Evolutionary conservation across 2,113 vertebrate genomes (phyloP), one percentile per base, ranked within the genome.

Genomic region (Paraplagusia blochii): DNA sequence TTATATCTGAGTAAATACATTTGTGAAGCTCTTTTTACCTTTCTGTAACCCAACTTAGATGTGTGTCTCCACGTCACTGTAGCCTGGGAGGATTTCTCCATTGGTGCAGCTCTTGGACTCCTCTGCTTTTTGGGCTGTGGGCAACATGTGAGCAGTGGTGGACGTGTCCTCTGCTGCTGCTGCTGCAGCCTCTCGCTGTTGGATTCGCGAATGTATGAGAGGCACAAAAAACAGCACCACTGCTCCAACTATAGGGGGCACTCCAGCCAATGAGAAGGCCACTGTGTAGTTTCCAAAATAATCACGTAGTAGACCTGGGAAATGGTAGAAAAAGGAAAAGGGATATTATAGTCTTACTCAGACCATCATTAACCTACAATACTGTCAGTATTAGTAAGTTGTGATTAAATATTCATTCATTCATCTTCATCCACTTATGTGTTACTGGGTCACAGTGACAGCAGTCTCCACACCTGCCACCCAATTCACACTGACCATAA

Each of bases 221-320:
- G 97, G 97, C 40, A 99, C 95, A 11, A 92, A 90, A 18, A 95
- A 93, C 42, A 99, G 93, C 82, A 99, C 92, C 55, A 95, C 40
- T 5, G 89, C 93, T 0, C 97, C 96, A 2, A 97, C 77, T 22
- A 99, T 92, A 11, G 95, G 96, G 8, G 97, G 96, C 7, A 99
- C 89, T 11, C 96, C 97, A 0, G 97, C 95, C 45, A 98, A 91
- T 72, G 96, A 98, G 90, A 99, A 99, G 57, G 95, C 95, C 11
- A 95, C 85, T 0, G 91, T 88, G 65, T 97, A 99, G 86, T 93
- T 89, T 50, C 82, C 90, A 44, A 93, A 95, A 71, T 92, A 88
- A 61, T 93, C 94, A 0, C 68, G 91, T 18, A 99, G 92, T 46
- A 97, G 88, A 74, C 97, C 97, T 99, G 86, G 5, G 18, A 5